Percentiles rank a stretch among this genome's conserved stretches.
These are phyloP conservation scores for Cantharis rufa DNA, from an alignment of 2,888 invertebrate species.

Conservation along the genomic window DNA sequence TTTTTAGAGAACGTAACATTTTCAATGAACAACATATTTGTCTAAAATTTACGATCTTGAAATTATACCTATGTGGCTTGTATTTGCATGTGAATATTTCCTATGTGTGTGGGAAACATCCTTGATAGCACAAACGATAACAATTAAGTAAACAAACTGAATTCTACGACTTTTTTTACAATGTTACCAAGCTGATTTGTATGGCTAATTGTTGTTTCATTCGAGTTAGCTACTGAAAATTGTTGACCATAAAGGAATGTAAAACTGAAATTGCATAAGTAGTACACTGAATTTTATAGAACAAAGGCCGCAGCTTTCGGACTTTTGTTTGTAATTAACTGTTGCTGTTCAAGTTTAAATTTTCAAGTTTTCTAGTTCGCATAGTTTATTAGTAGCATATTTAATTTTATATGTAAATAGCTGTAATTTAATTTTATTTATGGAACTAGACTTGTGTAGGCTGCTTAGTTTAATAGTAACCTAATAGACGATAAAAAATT, in stretches of 20 bases:
- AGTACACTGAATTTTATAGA: not conserved
- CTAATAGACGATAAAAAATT: not conserved
- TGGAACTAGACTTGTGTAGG: not conserved
- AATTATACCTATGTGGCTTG: constrained; percentile 6
- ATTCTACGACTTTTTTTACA: not conserved
- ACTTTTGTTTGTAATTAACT: not conserved
- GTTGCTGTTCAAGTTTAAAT: not conserved
- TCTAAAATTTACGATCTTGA: constrained; percentile 17
- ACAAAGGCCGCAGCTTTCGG: not conserved
- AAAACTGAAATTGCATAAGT: not conserved
- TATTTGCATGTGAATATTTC: constrained; percentile 18
- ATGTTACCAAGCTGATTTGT: not conserved
- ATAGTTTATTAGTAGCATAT: not conserved
- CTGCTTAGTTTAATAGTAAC: not conserved
- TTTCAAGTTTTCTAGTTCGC: not conserved
- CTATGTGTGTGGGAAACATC: constrained; percentile 19
- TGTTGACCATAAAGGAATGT: not conserved
- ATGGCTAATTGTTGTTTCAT: not conserved
- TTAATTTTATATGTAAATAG: not conserved
- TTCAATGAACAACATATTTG: constrained; percentile 6
- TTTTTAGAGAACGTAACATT: constrained; percentile 7
- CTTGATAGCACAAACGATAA: not conserved
- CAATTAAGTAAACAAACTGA: constrained; percentile 2
- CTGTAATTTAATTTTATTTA: not conserved
- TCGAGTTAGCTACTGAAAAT: not conserved